phyloP scores from a whole-genome alignment of 2,888 invertebrate species.

The Nowickia ferox region DNA sequence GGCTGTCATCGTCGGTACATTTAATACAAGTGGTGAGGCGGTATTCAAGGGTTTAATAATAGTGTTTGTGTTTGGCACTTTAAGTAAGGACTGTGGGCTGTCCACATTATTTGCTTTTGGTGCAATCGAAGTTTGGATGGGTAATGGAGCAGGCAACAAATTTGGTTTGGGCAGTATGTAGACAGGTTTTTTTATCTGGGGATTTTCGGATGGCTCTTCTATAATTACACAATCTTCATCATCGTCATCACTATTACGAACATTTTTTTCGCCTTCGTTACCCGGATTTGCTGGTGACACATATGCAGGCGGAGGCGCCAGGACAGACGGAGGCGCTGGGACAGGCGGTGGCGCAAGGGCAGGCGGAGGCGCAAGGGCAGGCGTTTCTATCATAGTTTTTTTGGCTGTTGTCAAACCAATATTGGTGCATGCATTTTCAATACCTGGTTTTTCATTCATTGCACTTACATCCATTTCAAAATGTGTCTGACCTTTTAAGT shows the following conservation, averaged over 20 bases:
- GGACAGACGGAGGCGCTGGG: background rate
- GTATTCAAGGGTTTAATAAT: constrained; percentile 39
- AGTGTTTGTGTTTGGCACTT: constrained; percentile 49
- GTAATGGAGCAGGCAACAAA: background rate
- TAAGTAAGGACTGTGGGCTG: constrained; percentile 36
- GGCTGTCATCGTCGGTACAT: constrained; percentile 26
- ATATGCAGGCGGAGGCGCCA: background rate
- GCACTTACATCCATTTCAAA: constrained; percentile 75
- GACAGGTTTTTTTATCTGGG: constrained; percentile 9
- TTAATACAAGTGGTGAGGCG: constrained; percentile 15
- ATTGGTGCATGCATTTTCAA: background rate
- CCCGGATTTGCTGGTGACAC: background rate
- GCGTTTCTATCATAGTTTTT: background rate
- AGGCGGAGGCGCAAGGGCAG: background rate
- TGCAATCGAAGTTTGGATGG: constrained; percentile 26
- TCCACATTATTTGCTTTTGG: constrained; percentile 20
- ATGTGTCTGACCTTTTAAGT: constrained; percentile 77
- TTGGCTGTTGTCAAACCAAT: background rate
- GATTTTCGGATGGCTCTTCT: constrained; percentile 72
- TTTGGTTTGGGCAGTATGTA: constrained; percentile 33
- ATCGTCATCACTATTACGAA: constrained; percentile 67
- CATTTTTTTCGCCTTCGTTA: background rate
- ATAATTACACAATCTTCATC: constrained; percentile 80
- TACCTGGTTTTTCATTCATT: background rate
- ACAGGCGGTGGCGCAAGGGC: no score